A percentile compares a stretch with the other conserved stretches of the same genome.
Conservation (phyloP, 53 echinoderm and acorn worm species). For the Henricia sp. region DNA sequence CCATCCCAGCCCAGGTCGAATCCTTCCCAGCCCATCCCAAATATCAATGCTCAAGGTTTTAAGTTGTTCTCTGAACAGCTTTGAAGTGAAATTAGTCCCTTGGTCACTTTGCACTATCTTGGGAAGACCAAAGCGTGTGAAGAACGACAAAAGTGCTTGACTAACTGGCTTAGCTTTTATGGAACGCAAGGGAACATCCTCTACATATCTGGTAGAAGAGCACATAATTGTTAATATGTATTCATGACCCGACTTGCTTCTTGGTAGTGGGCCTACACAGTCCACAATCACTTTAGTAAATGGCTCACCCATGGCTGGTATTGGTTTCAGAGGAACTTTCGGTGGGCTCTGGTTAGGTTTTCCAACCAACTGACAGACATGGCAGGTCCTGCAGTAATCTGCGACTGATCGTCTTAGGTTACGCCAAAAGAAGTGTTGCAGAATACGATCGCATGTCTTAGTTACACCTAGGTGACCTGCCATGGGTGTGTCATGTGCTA, state of each 20-base stretch:
- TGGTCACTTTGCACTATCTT: slow-evolving; percentile 73
- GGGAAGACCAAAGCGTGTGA: slow-evolving; percentile 72
- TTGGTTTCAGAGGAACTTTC: slow-evolving; percentile 59
- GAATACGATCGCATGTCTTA: slow-evolving; percentile 62
- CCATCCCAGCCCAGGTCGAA: too few relatives aligned
- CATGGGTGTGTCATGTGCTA: slow-evolving; percentile 75
- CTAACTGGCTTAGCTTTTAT: slow-evolving; percentile 63
- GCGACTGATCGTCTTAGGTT: slow-evolving; percentile 16
- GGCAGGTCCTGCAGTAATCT: slow-evolving; percentile 17
- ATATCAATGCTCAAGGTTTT: slow-evolving; percentile 1
- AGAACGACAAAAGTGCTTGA: slow-evolving; percentile 62
- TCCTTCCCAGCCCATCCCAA: too few relatives aligned
- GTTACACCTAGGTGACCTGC: slow-evolving; percentile 70
- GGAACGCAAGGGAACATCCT: slow-evolving; percentile 71
- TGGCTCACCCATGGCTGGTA: slow-evolving; percentile 78
- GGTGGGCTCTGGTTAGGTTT: slow-evolving; percentile 68
- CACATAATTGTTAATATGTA: slow-evolving; percentile 77
- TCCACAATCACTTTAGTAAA: slow-evolving; percentile 74
- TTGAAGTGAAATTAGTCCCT: slow-evolving; percentile 59
- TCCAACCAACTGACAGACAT: slow-evolving; percentile 57
- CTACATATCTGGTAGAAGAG: slow-evolving; percentile 70
- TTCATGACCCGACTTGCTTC: slow-evolving; percentile 62
- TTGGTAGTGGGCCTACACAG: slow-evolving; percentile 79
- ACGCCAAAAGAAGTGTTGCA: slow-evolving; percentile 73
- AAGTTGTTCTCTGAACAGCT: slow-evolving; percentile 46